Conservation (phyloP, 2,797 vertebrate genomes). For the Sebastes melanostomus region DNA sequence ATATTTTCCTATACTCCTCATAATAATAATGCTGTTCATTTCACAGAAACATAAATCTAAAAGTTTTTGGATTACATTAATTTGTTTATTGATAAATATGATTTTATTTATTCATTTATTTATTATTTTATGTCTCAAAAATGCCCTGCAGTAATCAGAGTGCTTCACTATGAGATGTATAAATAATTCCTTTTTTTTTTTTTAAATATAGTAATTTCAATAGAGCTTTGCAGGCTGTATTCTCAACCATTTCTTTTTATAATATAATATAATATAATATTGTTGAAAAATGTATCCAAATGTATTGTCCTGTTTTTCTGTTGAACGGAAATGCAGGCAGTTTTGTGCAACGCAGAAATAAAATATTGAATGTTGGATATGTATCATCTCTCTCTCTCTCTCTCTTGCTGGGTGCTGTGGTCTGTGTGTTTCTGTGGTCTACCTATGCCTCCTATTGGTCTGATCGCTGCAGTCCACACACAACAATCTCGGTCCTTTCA, state of each 20-base stretch:
- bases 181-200: neutral
- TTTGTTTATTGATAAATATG: neutral
- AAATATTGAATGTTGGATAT: conserved; percentile 40
- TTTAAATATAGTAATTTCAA: neutral
- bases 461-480: conserved; percentile 82
- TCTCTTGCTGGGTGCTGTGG: conserved; percentile 31
- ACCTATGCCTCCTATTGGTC: conserved; percentile 91
- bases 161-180: neutral
- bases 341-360: conserved; percentile 47
- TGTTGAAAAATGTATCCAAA: neutral
- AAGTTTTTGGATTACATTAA: neutral
- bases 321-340: conserved; percentile 14
- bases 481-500: conserved; percentile 70
- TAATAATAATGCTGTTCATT: neutral
- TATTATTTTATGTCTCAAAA: neutral
- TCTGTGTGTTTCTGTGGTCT: conserved; percentile 82
- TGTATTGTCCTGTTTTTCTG: conserved; percentile 6
- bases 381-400: conserved; percentile 32
- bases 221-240: neutral
- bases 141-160: neutral
- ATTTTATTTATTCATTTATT: neutral
- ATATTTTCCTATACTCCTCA: neutral
- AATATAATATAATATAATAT: neutral
- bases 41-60: neutral
- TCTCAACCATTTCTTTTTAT: neutral